These are phyloP conservation scores for Acyrthosiphon pisum DNA, from an alignment of 1,140 invertebrate genomes.

Conservation along the genomic window DNA sequence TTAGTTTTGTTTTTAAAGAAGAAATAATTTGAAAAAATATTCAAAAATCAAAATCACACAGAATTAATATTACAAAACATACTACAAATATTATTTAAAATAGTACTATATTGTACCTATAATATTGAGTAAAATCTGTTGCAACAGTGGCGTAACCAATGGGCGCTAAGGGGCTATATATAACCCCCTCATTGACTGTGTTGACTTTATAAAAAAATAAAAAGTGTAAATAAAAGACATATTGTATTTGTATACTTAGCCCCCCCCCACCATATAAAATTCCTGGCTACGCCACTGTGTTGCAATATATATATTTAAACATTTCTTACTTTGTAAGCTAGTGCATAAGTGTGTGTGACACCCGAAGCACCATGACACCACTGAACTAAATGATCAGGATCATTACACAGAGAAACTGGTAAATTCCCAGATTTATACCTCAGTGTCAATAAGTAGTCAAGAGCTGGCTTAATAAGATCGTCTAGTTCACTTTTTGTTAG, in stretches of 20 bases:
- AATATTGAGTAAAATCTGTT: not conserved
- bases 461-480: slow-evolving; percentile 68
- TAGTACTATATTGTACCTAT: too few species aligned
- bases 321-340: slow-evolving; percentile 76
- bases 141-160: too few species aligned
- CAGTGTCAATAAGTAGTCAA: slow-evolving; percentile 71
- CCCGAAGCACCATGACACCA: slow-evolving; percentile 97
- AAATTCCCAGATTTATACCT: slow-evolving; percentile 83
- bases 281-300: too few species aligned
- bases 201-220: too few species aligned
- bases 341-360: slow-evolving; percentile 76
- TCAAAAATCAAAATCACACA: not conserved
- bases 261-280: too few species aligned
- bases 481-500: slow-evolving; percentile 66
- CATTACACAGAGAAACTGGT: slow-evolving; percentile 77
- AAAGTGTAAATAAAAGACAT: too few species aligned
- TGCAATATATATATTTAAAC: not conserved
- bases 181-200: too few species aligned
- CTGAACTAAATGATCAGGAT: slow-evolving; percentile 86
- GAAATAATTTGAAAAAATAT: not conserved
- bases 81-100: not conserved
- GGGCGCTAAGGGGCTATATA: too few species aligned
- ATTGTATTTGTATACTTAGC: too few species aligned
- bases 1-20: not conserved
- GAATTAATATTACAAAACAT: not conserved